Percentiles rank a stretch among this genome's conserved stretches.
Conservation (phyloP, 2,888 invertebrate species). For the Allacma fusca region DNA sequence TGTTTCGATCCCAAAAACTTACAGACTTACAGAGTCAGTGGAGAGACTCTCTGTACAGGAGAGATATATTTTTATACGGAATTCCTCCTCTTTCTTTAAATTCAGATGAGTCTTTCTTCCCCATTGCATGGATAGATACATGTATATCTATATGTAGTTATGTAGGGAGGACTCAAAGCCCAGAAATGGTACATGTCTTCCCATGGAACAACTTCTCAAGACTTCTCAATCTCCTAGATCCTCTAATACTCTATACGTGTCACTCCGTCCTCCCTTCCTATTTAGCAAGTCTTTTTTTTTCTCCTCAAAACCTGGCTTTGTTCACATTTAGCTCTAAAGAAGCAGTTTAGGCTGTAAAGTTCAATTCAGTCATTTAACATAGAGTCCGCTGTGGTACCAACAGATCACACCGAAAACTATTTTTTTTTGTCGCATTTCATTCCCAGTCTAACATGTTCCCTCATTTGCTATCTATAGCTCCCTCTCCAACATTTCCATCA, state of each 20-base stretch:
- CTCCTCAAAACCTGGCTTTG: neutral
- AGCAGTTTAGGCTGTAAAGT: constrained; percentile 25
- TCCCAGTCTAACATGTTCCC: too few species aligned
- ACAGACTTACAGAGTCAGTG: neutral
- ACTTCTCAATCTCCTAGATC: too few species aligned
- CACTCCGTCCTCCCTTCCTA: neutral
- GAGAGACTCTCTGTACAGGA: neutral
- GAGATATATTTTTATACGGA: constrained; percentile 8
- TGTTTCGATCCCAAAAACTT: constrained; percentile 40
- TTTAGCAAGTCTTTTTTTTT: constrained; percentile 19
- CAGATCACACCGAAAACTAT: neutral
- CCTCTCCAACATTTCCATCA: too few species aligned
- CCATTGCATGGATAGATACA: neutral
- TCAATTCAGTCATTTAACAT: constrained; percentile 16
- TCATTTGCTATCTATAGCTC: too few species aligned
- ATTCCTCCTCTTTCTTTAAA: neutral
- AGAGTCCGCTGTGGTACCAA: neutral
- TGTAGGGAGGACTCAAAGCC: too few species aligned
- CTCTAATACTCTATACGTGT: neutral
- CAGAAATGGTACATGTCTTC: too few species aligned
- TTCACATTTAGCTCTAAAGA: constrained; percentile 13
- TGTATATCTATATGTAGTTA: too few species aligned
- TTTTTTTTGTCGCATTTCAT: neutral
- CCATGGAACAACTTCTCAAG: too few species aligned
- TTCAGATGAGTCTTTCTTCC: neutral